Evolutionary conservation across 2,113 vertebrate species (phyloP).

Genomic region (Spilogale gracilis): DNA sequence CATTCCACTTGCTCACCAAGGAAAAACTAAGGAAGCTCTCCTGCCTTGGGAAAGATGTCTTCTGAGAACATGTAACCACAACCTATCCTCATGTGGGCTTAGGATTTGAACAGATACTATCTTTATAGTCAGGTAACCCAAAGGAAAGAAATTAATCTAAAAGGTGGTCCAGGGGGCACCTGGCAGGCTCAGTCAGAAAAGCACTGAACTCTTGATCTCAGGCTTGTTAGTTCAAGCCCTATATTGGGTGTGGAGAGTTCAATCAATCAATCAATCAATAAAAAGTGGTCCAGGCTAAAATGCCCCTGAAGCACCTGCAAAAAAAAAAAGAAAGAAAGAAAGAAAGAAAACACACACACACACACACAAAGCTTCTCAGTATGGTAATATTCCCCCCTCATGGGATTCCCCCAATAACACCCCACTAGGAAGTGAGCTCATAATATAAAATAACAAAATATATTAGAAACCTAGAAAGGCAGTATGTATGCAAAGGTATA

Average conservation of each 20-base stretch:
- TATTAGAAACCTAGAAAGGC: background rate
- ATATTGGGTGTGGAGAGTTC: background rate
- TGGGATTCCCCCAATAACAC: background rate
- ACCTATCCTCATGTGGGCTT: background rate
- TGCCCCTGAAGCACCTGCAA: too few species aligned
- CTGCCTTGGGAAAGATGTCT: background rate
- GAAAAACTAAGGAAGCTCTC: background rate
- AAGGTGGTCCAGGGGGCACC: background rate
- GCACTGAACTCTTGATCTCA: background rate
- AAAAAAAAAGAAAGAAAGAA: too few species aligned
- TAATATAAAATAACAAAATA: conserved; percentile 46
- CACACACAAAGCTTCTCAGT: background rate
- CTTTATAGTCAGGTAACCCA: conserved; percentile 1
- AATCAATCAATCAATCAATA: background rate
- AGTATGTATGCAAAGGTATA: background rate
- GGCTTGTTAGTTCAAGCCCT: background rate
- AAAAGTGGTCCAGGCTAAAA: too few species aligned
- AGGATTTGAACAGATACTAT: background rate
- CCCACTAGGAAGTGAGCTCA: background rate
- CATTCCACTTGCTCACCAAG: background rate
- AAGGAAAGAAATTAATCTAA: conserved; percentile 53
- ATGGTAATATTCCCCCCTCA: conserved; percentile 29
- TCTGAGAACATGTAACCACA: background rate
- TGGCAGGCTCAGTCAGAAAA: background rate
- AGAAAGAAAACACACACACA: too few species aligned